These are phyloP conservation scores for Alligator mississippiensis DNA, from an alignment of 2,113 vertebrate genomes.

Conservation along the genomic window DNA sequence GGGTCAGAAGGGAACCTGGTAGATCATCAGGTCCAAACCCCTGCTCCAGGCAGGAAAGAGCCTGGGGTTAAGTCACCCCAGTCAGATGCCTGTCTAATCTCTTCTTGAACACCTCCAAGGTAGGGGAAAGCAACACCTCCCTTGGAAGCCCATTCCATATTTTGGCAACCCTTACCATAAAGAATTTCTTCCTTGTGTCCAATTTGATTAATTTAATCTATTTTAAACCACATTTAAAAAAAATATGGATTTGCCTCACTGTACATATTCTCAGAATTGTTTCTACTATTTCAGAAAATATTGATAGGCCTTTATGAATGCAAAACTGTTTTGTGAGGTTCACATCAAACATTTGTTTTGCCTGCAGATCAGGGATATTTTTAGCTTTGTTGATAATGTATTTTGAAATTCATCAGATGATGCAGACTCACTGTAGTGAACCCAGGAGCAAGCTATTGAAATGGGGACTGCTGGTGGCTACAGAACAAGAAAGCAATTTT, in stretches of 20 bases:
- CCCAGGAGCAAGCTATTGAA: not conserved
- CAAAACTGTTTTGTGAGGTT: not conserved
- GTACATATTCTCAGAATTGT: not conserved
- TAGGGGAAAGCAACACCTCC: no score
- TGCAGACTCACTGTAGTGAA: not conserved
- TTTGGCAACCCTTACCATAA: no score
- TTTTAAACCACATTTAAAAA: not conserved
- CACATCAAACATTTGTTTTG: not conserved
- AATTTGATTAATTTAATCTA: not conserved
- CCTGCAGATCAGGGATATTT: not conserved
- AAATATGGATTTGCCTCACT: not conserved
- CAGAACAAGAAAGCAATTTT: not conserved
- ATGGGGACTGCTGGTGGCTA: not conserved
- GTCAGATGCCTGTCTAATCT: no score
- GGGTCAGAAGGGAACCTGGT: not conserved
- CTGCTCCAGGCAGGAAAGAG: not conserved
- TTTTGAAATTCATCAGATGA: conserved; percentile 11
- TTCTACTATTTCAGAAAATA: not conserved
- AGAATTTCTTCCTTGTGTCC: no score
- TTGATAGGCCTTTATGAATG: rapidly evolving
- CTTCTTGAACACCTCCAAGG: no score
- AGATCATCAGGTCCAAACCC: not conserved
- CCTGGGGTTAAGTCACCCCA: no score
- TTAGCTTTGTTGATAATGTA: not conserved
- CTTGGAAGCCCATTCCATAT: no score